Conservation (phyloP, 2,888 invertebrate species). For the Gymnoscelis rufifasciata region DNA sequence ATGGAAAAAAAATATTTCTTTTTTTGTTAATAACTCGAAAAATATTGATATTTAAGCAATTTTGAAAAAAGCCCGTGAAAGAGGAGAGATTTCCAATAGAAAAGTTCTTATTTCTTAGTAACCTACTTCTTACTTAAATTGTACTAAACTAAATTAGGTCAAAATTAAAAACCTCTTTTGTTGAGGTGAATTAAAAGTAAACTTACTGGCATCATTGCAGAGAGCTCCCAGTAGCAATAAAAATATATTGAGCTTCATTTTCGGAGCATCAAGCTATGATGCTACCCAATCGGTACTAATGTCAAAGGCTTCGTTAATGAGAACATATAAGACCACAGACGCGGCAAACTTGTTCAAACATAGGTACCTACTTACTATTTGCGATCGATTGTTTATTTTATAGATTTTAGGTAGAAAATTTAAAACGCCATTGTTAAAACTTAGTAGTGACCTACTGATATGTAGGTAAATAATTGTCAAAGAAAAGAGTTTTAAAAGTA, state of each 20-base stretch:
- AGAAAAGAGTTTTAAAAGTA: no score
- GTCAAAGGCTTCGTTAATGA: slow-evolving; percentile 3
- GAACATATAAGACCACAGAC: slow-evolving; percentile 8
- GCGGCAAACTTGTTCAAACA: slow-evolving; percentile 18
- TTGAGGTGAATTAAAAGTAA: not conserved
- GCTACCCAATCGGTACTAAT: slow-evolving; percentile 10
- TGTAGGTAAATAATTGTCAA: no score
- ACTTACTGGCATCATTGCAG: slow-evolving; percentile 13
- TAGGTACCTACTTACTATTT: slow-evolving; percentile 11
- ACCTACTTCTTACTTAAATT: no score
- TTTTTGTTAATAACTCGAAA: no score
- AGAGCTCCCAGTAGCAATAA: slow-evolving; percentile 5
- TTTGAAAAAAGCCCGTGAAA: no score
- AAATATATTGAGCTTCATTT: slow-evolving; percentile 12
- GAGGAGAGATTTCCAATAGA: no score
- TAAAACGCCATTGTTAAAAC: slow-evolving; percentile 8
- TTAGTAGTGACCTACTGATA: no score
- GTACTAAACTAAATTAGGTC: no score
- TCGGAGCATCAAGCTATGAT: slow-evolving; percentile 9
- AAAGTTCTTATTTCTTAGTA: no score
- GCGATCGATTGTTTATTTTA: slow-evolving; percentile 5
- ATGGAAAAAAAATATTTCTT: no score
- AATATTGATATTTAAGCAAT: no score
- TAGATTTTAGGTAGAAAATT: slow-evolving; percentile 12
- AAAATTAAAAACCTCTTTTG: no score